Base-by-base conservation (phyloP, 2,113 vertebrate genomes). In the Uria lomvia region DNA sequence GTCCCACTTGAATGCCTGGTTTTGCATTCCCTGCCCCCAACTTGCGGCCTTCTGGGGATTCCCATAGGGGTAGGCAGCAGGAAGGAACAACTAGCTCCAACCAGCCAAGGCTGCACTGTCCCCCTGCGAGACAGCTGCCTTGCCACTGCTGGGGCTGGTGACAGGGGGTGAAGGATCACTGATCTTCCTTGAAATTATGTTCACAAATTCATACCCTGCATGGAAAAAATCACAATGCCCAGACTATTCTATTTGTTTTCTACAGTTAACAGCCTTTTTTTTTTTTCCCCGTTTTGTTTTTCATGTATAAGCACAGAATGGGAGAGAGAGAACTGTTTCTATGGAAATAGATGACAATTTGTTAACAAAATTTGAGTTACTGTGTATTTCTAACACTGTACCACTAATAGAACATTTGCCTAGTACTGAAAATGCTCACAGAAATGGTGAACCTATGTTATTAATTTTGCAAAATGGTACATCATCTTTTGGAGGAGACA, bases 71-170 rank as follows among this genome's bases (percentile, higher is more conserved):
- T 66, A 21, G 5, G 8, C 5, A 58, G 15, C 12, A 62, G 42
- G 9, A 71, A 6, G 3, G 18, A 82, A 16, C 18, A 88, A 34
- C 10, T 22, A 53, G 8, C 15, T 62, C 11, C 43, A 50, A 7
- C 2, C 0, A 4, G 12, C 8, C 62, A 58, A 67, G 12, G 24
- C 4, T 60, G 4, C 14, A 17, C 20, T 7, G 3, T 8, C 5
- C 9, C 11, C 34, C 30, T 63, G 7, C 32, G n/a, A 59, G 23
- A 82, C 5, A 38, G 4, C 15, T 49, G 4, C 5, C 11, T 17
- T 59, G 12, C 8, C 23, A 8, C 11, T 76, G 19, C 4, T n/a
- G 13, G 12, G 24, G 22, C 27, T 53, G 30, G 34, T 2, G 3
- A 63, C 0, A 30, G 0, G 2, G 20, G 8, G 3, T 65, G 26